A percentile compares a stretch with the other conserved stretches of the same genome.
These are phyloP conservation scores for Lithodes maja DNA, from an alignment of 2,888 invertebrate species.

Conservation along the genomic window DNA sequence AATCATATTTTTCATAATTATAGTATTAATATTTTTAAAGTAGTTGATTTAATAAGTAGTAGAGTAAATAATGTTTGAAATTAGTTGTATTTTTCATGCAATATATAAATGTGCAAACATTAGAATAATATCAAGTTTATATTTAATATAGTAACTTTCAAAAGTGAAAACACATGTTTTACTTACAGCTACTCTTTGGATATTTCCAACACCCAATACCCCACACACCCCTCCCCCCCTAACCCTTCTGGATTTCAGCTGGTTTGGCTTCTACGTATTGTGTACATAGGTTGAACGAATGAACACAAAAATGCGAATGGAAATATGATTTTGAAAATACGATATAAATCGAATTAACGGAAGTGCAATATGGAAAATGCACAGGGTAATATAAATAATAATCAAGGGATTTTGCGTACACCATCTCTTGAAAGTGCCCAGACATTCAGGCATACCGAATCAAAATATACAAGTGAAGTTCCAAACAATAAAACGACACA, in stretches of 20 bases:
- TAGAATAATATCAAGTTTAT: too few relatives aligned
- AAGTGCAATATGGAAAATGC: neutral
- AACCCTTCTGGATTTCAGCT: conserved; percentile 62
- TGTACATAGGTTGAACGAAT: conserved; percentile 6
- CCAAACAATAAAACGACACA: neutral
- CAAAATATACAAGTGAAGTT: neutral
- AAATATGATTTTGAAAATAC: neutral
- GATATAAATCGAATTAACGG: neutral
- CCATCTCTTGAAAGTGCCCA: too few relatives aligned
- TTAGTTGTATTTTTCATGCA: too few relatives aligned
- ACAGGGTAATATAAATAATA: neutral
- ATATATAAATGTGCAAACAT: too few relatives aligned
- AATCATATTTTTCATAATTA: too few relatives aligned
- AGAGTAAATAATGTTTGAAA: too few relatives aligned
- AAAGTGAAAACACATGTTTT: too few relatives aligned
- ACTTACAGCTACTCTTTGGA: too few relatives aligned
- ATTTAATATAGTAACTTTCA: too few relatives aligned
- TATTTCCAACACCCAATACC: neutral
- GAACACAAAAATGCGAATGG: neutral
- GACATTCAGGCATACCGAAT: too few relatives aligned
- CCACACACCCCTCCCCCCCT: conserved; percentile 3
- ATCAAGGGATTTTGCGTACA: neutral
- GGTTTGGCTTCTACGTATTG: conserved; percentile 60
- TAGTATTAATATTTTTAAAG: too few relatives aligned
- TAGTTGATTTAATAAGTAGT: too few relatives aligned